These are phyloP conservation scores for Pyrrhosoma nymphula DNA, from an alignment of 2,888 invertebrate genomes.

Conservation along the genomic window DNA sequence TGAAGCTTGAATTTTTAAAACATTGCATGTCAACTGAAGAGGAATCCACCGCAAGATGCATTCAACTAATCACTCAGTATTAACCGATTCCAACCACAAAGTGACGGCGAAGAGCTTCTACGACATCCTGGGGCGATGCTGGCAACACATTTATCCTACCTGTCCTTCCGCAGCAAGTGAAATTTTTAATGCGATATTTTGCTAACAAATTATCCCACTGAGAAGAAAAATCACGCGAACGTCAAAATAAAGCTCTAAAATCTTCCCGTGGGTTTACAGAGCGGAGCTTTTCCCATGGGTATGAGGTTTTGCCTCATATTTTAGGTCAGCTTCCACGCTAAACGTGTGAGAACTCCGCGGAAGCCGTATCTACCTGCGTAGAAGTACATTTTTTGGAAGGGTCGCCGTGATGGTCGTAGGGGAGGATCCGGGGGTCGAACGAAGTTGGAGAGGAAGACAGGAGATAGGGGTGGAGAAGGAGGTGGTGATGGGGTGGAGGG, in stretches of 20 bases:
- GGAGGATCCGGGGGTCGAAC: not conserved
- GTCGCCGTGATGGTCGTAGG: not conserved
- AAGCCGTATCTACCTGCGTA: not conserved
- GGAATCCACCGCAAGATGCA: too few species aligned
- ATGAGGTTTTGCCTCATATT: not conserved
- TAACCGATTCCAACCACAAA: too few species aligned
- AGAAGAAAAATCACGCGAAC: not conserved
- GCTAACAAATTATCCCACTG: too few species aligned
- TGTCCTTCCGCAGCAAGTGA: too few species aligned
- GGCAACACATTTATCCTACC: too few species aligned
- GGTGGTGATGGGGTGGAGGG: not conserved
- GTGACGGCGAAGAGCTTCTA: too few species aligned
- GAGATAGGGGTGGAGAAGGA: not conserved
- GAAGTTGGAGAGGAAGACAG: not conserved
- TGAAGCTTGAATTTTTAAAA: too few species aligned
- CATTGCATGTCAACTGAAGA: too few species aligned
- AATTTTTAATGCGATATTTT: too few species aligned
- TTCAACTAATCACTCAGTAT: too few species aligned
- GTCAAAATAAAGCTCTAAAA: not conserved
- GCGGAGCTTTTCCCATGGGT: not conserved
- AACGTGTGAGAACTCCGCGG: not conserved
- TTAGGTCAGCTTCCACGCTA: not conserved
- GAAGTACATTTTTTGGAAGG: not conserved
- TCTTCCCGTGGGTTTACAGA: not conserved
- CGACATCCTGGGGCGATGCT: too few species aligned